Evolutionary conservation across 1,140 invertebrate genomes (phyloP).

Genomic region (Trissolcus basalis): DNA sequence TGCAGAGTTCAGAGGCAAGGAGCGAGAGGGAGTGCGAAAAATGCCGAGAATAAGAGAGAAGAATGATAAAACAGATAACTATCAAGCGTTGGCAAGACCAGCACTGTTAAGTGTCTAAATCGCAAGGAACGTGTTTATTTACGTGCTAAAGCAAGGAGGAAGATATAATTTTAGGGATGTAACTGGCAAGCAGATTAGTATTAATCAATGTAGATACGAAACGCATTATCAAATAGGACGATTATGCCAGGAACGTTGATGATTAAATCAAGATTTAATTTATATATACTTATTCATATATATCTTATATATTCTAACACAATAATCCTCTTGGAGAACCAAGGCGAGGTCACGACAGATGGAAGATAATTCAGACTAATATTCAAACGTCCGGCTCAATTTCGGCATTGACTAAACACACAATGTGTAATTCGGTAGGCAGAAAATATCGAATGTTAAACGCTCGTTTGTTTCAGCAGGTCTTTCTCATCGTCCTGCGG

Average conservation of each 20-base stretch:
- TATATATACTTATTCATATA: not conserved
- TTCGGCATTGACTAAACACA: constrained; percentile 11
- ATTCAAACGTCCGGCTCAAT: too few species aligned
- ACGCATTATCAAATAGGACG: too few species aligned
- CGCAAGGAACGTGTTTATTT: constrained; percentile 62
- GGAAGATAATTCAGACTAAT: not conserved
- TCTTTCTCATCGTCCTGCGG: constrained; percentile 13
- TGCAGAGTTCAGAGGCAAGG: constrained; percentile 12
- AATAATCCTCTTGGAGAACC: not conserved
- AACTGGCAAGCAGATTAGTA: constrained; percentile 26
- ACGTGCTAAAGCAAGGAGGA: constrained; percentile 11
- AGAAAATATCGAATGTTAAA: constrained; percentile 38
- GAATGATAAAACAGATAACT: constrained; percentile 58
- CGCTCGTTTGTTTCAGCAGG: constrained; percentile 13
- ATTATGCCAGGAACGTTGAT: too few species aligned
- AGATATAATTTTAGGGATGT: constrained; percentile 40
- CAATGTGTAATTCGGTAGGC: constrained; percentile 19
- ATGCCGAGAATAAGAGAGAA: constrained; percentile 35
- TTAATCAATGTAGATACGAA: constrained; percentile 24
- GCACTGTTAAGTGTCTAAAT: constrained; percentile 61
- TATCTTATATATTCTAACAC: too few species aligned
- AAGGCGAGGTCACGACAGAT: not conserved
- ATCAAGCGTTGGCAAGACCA: constrained; percentile 58
- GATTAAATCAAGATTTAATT: too few species aligned
- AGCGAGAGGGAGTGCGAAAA: constrained; percentile 11